Base-by-base conservation (phyloP, 2,888 invertebrate genomes). In the Sisyra nigra region DNA sequence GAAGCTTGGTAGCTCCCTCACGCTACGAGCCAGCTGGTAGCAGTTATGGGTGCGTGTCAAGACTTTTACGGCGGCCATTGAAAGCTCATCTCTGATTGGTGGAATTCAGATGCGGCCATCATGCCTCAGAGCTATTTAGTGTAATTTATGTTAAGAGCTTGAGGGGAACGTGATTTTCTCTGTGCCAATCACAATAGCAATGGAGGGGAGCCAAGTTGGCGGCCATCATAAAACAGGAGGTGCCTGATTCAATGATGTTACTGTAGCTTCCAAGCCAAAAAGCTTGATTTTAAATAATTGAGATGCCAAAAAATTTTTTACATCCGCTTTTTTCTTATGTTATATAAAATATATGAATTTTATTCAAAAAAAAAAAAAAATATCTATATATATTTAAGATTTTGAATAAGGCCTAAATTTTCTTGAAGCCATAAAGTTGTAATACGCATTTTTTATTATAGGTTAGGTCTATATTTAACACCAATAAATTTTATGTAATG, bases 31-130 rank as follows among this genome's bases (percentile, higher is more conserved):
- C 24, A 24, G 24, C 24, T 24, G 24, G 5, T 24, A 24, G 24
- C 24, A 24, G 5, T 24, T 3, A 24, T 24, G 24, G n/a, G 24
- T 24, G 24, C 24, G 24, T 24, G 24, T 24, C 24, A 24, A 24
- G 24, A 24, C 24, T 24, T 24, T 24, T 24, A 24, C 24, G 24
- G 24, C 24, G 7, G 24, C 24, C 24, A 24, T 24, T 24, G 24
- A 24, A 24, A 24, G 24, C 24, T 24, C 24, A 24, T 24, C 7
- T 24, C 24, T 24, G 24, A 69, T 69, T 69, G 69, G 69, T 52
- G 53, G 53, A 52, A 44, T 42, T 37, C 40, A 44, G 11, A 38
- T 55, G 60, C 67, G 59, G 69, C 69, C 69, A 70, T 70, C 59
- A 62, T 63, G 60, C 57, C n/a, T 57, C 57, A 57, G 61, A 59